A percentile compares a stretch with the other conserved stretches of the same genome.
phyloP scores from a whole-genome alignment of 2,113 vertebrate genomes.

The Orientallactaga bullata region DNA sequence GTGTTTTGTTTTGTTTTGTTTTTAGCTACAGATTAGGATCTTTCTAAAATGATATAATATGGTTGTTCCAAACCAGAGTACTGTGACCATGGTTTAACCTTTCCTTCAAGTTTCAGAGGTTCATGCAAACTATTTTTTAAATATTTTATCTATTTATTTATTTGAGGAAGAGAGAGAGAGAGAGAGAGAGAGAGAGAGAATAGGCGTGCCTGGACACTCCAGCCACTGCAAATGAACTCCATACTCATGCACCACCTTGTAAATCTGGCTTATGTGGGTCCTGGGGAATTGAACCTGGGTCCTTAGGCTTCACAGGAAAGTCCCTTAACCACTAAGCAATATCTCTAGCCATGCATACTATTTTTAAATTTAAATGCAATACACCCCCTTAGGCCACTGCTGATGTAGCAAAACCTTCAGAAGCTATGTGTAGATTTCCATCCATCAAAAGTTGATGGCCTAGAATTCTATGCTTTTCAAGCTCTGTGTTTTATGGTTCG shows the following conservation, averaged over 20 bases:
- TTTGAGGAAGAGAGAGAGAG: too few species aligned
- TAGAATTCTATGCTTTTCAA: background rate
- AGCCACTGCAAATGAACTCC: too few species aligned
- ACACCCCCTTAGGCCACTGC: background rate
- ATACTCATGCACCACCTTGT: too few species aligned
- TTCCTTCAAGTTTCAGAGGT: conserved; percentile 25
- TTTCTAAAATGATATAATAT: conserved; percentile 2
- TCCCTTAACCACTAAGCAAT: too few species aligned
- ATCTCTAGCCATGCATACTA: background rate
- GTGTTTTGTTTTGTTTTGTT: background rate
- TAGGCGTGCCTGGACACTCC: too few species aligned
- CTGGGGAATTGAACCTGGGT: too few species aligned
- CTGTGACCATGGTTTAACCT: background rate
- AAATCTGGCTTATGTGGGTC: too few species aligned
- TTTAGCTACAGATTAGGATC: conserved; percentile 5
- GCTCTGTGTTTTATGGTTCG: background rate
- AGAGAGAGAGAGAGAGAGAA: too few species aligned
- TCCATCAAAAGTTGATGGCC: background rate
- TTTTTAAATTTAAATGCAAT: conserved; percentile 16
- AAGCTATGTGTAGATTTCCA: background rate
- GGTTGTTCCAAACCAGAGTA: background rate
- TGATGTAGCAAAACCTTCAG: background rate
- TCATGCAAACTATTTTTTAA: background rate
- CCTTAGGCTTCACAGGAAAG: too few species aligned
- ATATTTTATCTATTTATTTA: too few species aligned